Base-by-base conservation (phyloP, 2,888 invertebrate species). In the Ennomos fuscantarius region DNA sequence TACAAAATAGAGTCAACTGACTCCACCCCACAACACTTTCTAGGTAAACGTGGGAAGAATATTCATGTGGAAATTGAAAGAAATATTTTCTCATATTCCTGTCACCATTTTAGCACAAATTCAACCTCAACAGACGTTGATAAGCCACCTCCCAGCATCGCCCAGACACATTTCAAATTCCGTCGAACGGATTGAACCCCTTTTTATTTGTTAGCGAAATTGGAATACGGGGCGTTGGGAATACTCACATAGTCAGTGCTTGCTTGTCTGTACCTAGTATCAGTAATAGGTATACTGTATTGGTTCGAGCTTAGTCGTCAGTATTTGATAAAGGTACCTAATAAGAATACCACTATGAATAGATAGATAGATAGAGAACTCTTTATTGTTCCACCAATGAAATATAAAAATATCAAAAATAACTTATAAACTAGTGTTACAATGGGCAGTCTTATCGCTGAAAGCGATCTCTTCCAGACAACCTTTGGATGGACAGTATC, bases 141-240 rank as follows among this genome's bases (percentile, higher is more conserved):
- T 76, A 69, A 70, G 66, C 50, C 65, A 58, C 36, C 55, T 47
- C 55, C 61, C 57, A 53, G 63, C 50, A 69, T 64, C 65, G 65
- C 51, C 71, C 75, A 81, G 79, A 83, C 80, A 78, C 78, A 78
- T 78, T 79, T 74, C 71, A 69, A 69, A 62, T 64, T 63, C 49
- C 58, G 64, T 72, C 66, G 66, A 57, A 66, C 61, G 69, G 63
- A 71, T 74, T 71, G 73, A 70, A 63, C 61, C 72, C 51, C 52
- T 64, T 81, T 83, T 84, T 81, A 83, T 84, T 84, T 80, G 80
- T 74, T 74, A 59, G 60, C 74, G 69, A 76, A 81, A 85, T 81
- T 83, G 82, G 79, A 82, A 83, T 80, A 79, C 77, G 67, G 70
- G 71, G 75, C 76, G 70, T 63, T 61, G 53, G 65, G 55, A 39